phyloP scores from a whole-genome alignment of 2,797 vertebrate species.

The Chromobotia macracanthus region DNA sequence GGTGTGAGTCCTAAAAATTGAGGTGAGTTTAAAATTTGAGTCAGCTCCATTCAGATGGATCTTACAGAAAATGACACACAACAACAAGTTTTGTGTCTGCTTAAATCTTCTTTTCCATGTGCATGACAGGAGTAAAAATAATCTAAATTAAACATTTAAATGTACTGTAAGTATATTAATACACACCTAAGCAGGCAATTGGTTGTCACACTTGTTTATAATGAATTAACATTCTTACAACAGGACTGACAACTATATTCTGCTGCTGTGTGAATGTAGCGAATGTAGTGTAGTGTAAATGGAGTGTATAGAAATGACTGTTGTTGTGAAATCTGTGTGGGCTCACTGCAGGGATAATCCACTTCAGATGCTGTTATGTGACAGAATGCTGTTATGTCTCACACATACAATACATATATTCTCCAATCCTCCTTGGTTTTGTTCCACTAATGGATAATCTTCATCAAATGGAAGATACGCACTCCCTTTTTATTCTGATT shows the following conservation, averaged over 20 bases:
- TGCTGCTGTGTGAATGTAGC: background rate
- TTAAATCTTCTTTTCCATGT: no score
- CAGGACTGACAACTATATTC: background rate
- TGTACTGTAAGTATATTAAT: background rate
- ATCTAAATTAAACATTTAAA: background rate
- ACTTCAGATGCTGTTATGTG: conserved; percentile 42
- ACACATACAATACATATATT: conserved; percentile 22
- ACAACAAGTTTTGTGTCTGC: no score
- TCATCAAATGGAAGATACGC: conserved; percentile 5
- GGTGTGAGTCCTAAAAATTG: no score
- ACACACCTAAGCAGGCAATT: no score
- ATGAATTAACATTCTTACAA: background rate
- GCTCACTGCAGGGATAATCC: conserved; percentile 25
- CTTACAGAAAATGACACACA: no score
- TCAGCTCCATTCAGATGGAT: no score
- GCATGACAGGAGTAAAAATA: no score
- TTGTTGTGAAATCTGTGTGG: conserved; percentile 18
- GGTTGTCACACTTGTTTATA: no score
- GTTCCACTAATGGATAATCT: conserved; percentile 46
- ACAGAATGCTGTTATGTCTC: conserved; percentile 34
- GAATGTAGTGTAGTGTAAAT: no score
- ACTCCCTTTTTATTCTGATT: conserved; percentile 37
- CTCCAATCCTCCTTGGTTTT: conserved; percentile 35
- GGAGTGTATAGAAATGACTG: background rate
- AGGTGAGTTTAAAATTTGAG: no score